Evolutionary conservation across 2,113 vertebrate species (phyloP).

Genomic region (Plestiodon gilberti): DNA sequence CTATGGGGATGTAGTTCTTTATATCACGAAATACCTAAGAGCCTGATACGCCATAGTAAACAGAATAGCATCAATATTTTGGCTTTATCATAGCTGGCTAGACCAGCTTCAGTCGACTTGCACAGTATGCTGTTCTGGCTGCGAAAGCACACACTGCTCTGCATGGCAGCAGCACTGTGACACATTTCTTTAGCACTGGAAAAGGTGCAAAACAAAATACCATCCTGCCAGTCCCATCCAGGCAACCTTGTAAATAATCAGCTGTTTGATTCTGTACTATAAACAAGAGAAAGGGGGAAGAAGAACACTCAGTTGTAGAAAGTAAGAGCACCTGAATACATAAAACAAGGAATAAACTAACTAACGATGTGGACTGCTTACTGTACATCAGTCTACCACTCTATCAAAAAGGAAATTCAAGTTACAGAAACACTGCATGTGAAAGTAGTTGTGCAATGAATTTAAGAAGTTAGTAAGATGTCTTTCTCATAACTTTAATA

Average conservation of each 20-base stretch:
- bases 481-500: not conserved
- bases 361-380: not conserved
- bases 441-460: not conserved
- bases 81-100: not conserved
- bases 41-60: not conserved
- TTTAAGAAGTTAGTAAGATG: not conserved
- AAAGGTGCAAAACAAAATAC: not conserved
- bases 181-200: not conserved
- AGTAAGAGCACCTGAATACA: not conserved
- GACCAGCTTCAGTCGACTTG: not conserved
- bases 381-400: not conserved
- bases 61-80: not conserved
- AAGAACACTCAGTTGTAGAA: not conserved
- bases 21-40: not conserved
- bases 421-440: not conserved
- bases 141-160: not conserved
- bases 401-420: not conserved
- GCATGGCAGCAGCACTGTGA: not conserved
- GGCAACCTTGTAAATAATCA: not conserved
- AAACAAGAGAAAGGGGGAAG: not conserved
- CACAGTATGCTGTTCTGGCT: not conserved
- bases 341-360: not conserved
- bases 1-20: not conserved
- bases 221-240: not conserved
- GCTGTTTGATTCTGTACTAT: not conserved